Conservation (phyloP, 2,113 vertebrate genomes). For the Centropristis striata region DNA sequence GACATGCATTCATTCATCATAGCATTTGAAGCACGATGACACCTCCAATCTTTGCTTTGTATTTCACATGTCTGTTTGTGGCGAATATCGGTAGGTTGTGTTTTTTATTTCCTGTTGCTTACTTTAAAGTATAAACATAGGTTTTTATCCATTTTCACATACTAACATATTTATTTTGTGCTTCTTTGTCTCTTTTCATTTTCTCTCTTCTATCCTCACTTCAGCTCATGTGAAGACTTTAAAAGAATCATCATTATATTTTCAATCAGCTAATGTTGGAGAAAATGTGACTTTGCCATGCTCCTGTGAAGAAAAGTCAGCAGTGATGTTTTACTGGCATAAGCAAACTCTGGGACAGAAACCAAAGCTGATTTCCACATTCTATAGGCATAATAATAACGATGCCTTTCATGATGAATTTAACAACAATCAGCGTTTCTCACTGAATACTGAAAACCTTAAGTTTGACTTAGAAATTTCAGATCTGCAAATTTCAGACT, state of each 20-base stretch:
- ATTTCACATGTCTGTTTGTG: background rate
- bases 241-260: accelerated
- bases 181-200: too few relatives aligned
- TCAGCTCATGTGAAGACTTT: conserved; percentile 3
- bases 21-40: conserved; percentile 32
- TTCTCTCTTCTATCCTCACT: conserved; percentile 6
- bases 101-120: background rate
- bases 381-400: background rate
- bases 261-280: conserved; percentile 22
- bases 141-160: background rate
- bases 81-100: conserved; percentile 24
- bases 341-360: conserved; percentile 57
- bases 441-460: accelerated
- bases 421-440: conserved; percentile 27
- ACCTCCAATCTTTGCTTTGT: conserved; percentile 9
- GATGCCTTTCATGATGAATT: conserved; percentile 41
- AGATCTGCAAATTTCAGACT: conserved; percentile 47
- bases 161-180: background rate
- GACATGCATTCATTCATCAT: conserved; percentile 21
- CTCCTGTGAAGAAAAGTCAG: background rate
- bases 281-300: conserved; percentile 11
- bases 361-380: conserved; percentile 34
- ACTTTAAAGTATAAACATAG: background rate
- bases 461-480: conserved; percentile 46
- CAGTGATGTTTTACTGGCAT: conserved; percentile 52